A percentile compares a stretch with the other conserved stretches of the same genome.
These are phyloP conservation scores for Aphelenchoides bicaudatus DNA, from an alignment of 2,888 invertebrate species.

Conservation along the genomic window DNA sequence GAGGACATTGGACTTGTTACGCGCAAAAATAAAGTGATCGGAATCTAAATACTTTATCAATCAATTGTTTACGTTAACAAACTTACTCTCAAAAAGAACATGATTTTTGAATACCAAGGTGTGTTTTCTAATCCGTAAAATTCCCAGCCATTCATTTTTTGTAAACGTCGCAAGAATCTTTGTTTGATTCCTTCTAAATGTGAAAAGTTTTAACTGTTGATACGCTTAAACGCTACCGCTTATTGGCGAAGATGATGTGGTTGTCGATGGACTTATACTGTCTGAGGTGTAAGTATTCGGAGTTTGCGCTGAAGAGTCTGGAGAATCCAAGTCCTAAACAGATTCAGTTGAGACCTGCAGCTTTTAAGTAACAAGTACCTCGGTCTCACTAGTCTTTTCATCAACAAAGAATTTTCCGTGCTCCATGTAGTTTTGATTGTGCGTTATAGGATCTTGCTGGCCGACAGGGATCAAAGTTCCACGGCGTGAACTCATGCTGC, in stretches of 20 bases:
- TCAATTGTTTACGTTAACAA: not conserved
- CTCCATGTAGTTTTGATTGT: conserved; percentile 5
- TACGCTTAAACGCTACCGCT: too few relatives aligned
- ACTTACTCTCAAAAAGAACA: not conserved
- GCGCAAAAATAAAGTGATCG: conserved; percentile 65
- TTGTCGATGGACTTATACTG: not conserved
- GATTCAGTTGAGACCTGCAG: not conserved
- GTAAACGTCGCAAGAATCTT: not conserved
- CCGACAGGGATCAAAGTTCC: conserved; percentile 17
- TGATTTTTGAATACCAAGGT: conserved; percentile 10
- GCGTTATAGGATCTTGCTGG: not conserved
- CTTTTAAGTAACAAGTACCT: conserved; percentile 5
- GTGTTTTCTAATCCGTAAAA: conserved; percentile 8
- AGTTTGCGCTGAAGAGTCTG: not conserved
- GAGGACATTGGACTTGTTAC: conserved; percentile 68
- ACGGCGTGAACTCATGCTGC: conserved; percentile 10
- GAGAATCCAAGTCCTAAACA: not conserved
- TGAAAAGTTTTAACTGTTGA: too few relatives aligned
- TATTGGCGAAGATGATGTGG: conserved; percentile 17
- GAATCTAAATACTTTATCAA: conserved; percentile 60
- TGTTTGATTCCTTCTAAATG: not conserved
- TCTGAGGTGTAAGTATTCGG: not conserved
- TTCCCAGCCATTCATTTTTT: not conserved
- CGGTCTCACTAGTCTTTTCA: conserved; percentile 15
- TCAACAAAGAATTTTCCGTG: conserved; percentile 26